Conservation (phyloP, 2,888 invertebrate genomes). For the Pammene aurita region DNA sequence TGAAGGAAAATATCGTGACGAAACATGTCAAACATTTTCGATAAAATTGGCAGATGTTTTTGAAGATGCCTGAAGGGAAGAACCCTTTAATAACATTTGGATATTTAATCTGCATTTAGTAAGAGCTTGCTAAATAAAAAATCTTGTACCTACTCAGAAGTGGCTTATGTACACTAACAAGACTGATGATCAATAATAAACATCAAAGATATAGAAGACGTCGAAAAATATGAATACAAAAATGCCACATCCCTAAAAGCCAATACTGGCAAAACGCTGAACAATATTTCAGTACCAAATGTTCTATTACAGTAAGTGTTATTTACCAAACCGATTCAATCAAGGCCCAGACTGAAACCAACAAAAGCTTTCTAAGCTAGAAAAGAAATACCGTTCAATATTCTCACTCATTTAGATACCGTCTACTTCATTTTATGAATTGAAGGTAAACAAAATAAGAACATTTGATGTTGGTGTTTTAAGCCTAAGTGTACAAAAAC, state of each 20-base stretch:
- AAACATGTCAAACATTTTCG: too few species aligned
- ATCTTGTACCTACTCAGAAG: background rate
- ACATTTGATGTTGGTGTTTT: background rate
- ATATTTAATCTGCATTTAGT: too few species aligned
- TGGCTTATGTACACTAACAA: too few species aligned
- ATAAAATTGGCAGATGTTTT: too few species aligned
- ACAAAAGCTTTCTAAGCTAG: conserved; percentile 26
- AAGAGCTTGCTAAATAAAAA: too few species aligned
- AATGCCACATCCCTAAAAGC: conserved; percentile 1
- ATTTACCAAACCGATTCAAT: conserved; percentile 43
- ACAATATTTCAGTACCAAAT: conserved; percentile 32
- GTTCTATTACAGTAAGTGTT: conserved; percentile 49
- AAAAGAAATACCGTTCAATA: conserved; percentile 4
- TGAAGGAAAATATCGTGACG: too few species aligned
- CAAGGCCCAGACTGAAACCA: conserved; percentile 21
- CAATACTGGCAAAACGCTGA: conserved; percentile 29
- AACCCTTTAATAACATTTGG: too few species aligned
- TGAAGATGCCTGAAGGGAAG: too few species aligned
- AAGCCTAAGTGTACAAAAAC: background rate
- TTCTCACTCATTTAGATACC: conserved; percentile 5
- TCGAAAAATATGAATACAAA: conserved; percentile 2
- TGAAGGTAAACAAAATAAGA: background rate
- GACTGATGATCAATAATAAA: too few species aligned
- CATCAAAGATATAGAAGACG: background rate
- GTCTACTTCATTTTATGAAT: background rate